These are phyloP conservation scores for Branchinecta lindahli DNA, from an alignment of 1,140 invertebrate genomes.

Conservation along the genomic window DNA sequence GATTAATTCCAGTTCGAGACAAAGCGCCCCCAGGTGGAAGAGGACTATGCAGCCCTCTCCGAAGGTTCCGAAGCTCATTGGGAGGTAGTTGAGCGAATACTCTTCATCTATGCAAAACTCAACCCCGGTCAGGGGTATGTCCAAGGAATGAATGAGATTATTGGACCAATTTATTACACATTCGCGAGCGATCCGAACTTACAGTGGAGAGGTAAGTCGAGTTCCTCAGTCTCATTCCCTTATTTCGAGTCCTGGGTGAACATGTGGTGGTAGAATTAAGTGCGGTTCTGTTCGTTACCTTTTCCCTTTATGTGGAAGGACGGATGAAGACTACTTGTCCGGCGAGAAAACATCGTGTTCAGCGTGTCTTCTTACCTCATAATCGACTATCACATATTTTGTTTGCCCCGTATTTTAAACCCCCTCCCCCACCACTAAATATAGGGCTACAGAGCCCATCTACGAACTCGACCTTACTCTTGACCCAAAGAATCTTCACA, in stretches of 20 bases:
- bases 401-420: no score
- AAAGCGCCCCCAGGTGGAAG: conserved; percentile 33
- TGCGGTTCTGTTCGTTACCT: background rate
- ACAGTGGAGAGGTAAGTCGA: conserved; percentile 54
- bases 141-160: conserved; percentile 98
- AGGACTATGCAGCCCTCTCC: conserved; percentile 62
- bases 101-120: conserved; percentile 93
- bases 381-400: no score
- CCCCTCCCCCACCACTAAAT: no score
- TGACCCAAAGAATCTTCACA: no score
- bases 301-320: background rate
- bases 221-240: conserved; percentile 16
- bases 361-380: no score
- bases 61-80: conserved; percentile 77
- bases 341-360: no score
- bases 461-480: no score
- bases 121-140: conserved; percentile 96
- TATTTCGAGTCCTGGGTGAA: background rate
- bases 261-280: background rate
- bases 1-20: background rate
- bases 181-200: conserved; percentile 77
- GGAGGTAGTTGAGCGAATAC: conserved; percentile 92
- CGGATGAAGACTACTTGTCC: no score
- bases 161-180: conserved; percentile 94
- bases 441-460: no score